phyloP scores from a whole-genome alignment of 1,140 invertebrate genomes.

The Tribolium castaneum region DNA sequence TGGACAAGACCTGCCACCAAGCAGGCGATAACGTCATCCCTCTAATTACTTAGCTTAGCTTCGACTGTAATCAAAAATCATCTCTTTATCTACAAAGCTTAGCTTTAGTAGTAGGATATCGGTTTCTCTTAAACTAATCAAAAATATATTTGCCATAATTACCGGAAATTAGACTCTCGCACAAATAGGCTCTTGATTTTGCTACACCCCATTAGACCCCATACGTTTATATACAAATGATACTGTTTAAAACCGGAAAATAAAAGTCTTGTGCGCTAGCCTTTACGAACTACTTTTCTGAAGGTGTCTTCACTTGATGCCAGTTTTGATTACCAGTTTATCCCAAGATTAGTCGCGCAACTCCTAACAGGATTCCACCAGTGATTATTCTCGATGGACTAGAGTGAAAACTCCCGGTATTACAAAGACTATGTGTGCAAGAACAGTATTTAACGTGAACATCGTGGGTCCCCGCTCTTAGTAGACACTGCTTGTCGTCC shows the following conservation, averaged over 20 bases:
- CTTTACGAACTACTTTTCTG: not conserved
- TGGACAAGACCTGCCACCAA: conserved; percentile 21
- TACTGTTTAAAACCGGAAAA: not conserved
- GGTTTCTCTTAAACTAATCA: not conserved
- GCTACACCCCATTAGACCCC: not conserved
- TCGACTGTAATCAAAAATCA: not conserved
- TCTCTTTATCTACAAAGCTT: conserved; percentile 24
- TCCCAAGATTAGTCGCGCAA: not conserved
- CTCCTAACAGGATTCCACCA: not conserved
- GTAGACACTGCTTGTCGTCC: conserved; percentile 72
- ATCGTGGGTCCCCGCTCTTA: conserved; percentile 78
- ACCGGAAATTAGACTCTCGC: not conserved
- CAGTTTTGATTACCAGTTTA: not conserved
- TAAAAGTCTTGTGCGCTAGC: not conserved
- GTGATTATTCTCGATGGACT: conserved; percentile 8
- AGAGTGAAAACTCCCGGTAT: conserved; percentile 58
- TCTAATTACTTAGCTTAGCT: conserved; percentile 1
- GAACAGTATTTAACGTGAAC: conserved; percentile 79
- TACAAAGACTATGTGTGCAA: conserved; percentile 80
- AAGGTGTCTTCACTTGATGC: not conserved
- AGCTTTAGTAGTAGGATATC: conserved; percentile 2
- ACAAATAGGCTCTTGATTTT: not conserved
- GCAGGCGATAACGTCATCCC: not conserved
- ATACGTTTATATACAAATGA: not conserved
- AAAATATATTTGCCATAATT: not conserved